Percentiles rank a stretch among this genome's conserved stretches.
Conservation (phyloP, 2,888 invertebrate species). For the Eupithecia dodoneata region DNA sequence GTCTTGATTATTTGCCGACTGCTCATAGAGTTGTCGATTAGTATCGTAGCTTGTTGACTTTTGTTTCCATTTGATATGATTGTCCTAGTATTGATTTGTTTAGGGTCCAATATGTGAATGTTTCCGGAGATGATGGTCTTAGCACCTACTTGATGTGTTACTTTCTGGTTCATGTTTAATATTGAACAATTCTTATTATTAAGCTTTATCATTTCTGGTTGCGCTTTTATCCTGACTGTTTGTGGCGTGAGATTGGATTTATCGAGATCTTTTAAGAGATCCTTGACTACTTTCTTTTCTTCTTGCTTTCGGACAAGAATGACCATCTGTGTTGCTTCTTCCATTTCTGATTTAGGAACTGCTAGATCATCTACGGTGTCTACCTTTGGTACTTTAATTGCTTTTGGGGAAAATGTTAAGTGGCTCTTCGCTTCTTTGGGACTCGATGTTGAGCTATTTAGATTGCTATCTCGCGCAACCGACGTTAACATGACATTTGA, state of each 20-base stretch:
- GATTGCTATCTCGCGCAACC: conserved; percentile 63
- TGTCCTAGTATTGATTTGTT: conserved; percentile 75
- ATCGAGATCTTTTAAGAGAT: conserved; percentile 85
- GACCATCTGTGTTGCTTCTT: conserved; percentile 81
- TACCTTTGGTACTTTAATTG: conserved; percentile 86
- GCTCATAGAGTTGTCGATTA: conserved; percentile 79
- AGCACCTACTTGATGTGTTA: conserved; percentile 74
- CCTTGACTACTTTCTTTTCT: conserved; percentile 85
- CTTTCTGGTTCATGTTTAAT: conserved; percentile 76
- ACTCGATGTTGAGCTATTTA: conserved; percentile 79
- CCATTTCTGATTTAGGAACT: conserved; percentile 60
- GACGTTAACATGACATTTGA: conserved; percentile 79
- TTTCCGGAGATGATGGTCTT: conserved; percentile 83
- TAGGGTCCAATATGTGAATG: conserved; percentile 81
- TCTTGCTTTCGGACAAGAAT: conserved; percentile 76
- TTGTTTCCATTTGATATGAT: conserved; percentile 78
- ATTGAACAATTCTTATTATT: conserved; percentile 79
- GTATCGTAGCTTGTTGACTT: conserved; percentile 78
- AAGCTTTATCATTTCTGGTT: conserved; percentile 76
- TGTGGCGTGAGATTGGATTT: conserved; percentile 61
- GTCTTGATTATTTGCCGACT: conserved; percentile 81
- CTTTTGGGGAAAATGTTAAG: conserved; percentile 88
- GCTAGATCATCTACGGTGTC: conserved; percentile 64
- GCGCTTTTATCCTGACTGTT: conserved; percentile 76
- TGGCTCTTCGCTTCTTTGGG: conserved; percentile 88